phyloP scores from a whole-genome alignment of 92 coral and sea anemone genomes.

The Palythoa heliodiscus region DNA sequence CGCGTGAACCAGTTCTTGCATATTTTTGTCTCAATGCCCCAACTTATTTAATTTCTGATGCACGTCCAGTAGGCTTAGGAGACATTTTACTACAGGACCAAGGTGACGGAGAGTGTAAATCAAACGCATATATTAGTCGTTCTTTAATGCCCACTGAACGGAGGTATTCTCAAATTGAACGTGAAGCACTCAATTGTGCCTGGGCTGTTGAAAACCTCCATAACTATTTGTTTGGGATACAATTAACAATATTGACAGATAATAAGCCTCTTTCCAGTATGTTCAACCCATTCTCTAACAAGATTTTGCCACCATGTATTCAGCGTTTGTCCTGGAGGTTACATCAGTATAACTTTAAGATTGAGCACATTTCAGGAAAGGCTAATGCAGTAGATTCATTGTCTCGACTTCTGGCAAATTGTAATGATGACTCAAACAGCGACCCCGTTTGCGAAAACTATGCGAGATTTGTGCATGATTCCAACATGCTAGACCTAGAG shows the following conservation, averaged over 20 bases:
- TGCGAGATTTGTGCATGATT: slow-evolving; percentile 20
- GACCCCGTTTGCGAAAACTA: slow-evolving; percentile 20
- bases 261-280: slow-evolving; percentile 44
- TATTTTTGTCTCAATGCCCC: slow-evolving; percentile 41
- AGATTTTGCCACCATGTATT: slow-evolving; percentile 41
- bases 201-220: slow-evolving; percentile 46
- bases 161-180: slow-evolving; percentile 51
- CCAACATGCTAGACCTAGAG: slow-evolving; percentile 1
- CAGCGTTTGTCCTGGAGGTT: slow-evolving; percentile 51
- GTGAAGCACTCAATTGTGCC: slow-evolving; percentile 49
- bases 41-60: slow-evolving; percentile 23
- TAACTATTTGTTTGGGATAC: slow-evolving; percentile 41
- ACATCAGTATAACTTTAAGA: slow-evolving; percentile 27
- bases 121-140: slow-evolving; percentile 45
- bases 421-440: not conserved
- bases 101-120: slow-evolving; percentile 4
- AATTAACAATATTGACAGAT: slow-evolving; percentile 45
- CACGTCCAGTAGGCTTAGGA: slow-evolving; percentile 6
- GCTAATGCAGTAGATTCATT: slow-evolving; percentile 29
- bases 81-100: not conserved
- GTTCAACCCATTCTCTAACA: slow-evolving; percentile 39
- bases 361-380: slow-evolving; percentile 27
- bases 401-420: slow-evolving; percentile 25
- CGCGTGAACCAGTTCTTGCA: slow-evolving; percentile 53
- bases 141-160: slow-evolving; percentile 37